Evolutionary conservation across 2,888 invertebrate genomes (phyloP).

Genomic region (Nasonia oneida): DNA sequence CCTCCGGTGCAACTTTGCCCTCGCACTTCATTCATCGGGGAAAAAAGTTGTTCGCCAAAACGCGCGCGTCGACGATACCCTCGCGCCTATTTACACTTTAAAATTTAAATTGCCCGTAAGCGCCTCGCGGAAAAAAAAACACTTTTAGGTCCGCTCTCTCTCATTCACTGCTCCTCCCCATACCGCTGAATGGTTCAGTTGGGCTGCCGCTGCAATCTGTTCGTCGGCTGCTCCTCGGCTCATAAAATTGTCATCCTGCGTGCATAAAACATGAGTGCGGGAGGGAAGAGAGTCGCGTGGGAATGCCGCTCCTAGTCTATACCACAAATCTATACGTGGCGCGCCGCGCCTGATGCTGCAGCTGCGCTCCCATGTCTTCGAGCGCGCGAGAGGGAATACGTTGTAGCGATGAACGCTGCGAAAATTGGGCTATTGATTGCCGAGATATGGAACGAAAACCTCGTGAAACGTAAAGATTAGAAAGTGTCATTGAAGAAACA

Average conservation of each 20-base stretch:
- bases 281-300: slow-evolving; percentile 62
- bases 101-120: slow-evolving; percentile 62
- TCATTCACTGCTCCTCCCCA: background rate
- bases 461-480: background rate
- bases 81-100: slow-evolving; percentile 59
- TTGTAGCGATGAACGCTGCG: slow-evolving; percentile 40
- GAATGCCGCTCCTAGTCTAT: slow-evolving; percentile 65
- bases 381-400: slow-evolving; percentile 34
- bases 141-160: slow-evolving; percentile 57
- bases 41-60: slow-evolving; percentile 1
- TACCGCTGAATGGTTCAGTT: slow-evolving; percentile 60
- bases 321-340: slow-evolving; percentile 70
- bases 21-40: background rate
- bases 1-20: slow-evolving; percentile 6
- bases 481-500: background rate
- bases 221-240: slow-evolving; percentile 66
- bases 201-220: slow-evolving; percentile 67
- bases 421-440: slow-evolving; percentile 7
- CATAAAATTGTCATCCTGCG: slow-evolving; percentile 75
- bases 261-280: slow-evolving; percentile 75
- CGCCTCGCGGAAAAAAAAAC: slow-evolving; percentile 58
- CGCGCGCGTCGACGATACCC: slow-evolving; percentile 44
- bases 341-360: slow-evolving; percentile 59
- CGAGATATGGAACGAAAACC: background rate
- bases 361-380: slow-evolving; percentile 61